phyloP scores from a whole-genome alignment of 1,140 invertebrate genomes.

The Chlorops oryzae region DNA sequence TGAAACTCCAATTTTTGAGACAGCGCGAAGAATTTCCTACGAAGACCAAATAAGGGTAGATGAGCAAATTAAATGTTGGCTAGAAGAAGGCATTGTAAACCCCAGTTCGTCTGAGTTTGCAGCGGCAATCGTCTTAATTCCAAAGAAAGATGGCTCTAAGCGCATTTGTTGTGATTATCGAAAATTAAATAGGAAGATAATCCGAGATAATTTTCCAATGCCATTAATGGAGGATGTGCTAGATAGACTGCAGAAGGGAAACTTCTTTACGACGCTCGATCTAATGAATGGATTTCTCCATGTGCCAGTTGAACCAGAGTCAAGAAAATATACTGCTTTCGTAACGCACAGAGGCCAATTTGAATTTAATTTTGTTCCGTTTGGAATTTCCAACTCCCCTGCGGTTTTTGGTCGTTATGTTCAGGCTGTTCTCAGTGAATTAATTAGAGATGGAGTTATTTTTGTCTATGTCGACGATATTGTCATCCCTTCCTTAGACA shows the following conservation, averaged over 20 bases:
- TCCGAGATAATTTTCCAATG: slow-evolving; percentile 17
- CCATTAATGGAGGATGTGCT: too few species aligned
- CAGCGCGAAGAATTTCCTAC: slow-evolving; percentile 29
- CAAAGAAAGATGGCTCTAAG: too few species aligned
- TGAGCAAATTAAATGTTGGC: slow-evolving; percentile 32
- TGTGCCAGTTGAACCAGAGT: slow-evolving; percentile 31
- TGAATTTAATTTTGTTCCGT: slow-evolving; percentile 47
- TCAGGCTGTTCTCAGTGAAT: not conserved
- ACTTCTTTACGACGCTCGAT: slow-evolving; percentile 49
- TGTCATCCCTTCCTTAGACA: slow-evolving; percentile 8
- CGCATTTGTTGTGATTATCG: slow-evolving; percentile 14
- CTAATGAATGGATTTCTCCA: slow-evolving; percentile 47
- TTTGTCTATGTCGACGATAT: slow-evolving; percentile 13
- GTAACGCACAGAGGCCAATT: slow-evolving; percentile 46
- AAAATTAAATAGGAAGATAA: slow-evolving; percentile 6
- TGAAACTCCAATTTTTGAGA: slow-evolving; percentile 25
- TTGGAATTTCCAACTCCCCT: slow-evolving; percentile 48
- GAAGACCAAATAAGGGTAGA: slow-evolving; percentile 28
- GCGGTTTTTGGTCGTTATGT: slow-evolving; percentile 31
- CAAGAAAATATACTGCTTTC: slow-evolving; percentile 41
- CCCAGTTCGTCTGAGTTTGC: slow-evolving; percentile 21
- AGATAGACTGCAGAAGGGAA: slow-evolving; percentile 15
- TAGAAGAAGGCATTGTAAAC: slow-evolving; percentile 29
- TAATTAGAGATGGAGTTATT: not conserved
- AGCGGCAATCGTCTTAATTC: slow-evolving; percentile 26